These are phyloP conservation scores for Tinea trinotella DNA, from an alignment of 2,888 invertebrate species.

Conservation along the genomic window DNA sequence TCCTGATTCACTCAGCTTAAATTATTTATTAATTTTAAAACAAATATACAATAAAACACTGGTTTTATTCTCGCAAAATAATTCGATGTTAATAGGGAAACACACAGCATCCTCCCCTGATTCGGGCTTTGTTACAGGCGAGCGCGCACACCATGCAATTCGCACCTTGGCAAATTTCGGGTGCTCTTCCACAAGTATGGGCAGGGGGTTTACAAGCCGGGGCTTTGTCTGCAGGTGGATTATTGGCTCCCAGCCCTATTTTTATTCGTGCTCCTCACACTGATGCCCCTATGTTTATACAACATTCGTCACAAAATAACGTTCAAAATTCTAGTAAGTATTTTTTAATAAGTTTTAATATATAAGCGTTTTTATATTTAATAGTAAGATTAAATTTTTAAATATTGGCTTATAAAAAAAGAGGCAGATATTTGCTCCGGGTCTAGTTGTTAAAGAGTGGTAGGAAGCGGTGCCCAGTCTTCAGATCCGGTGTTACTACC, in stretches of 20 bases:
- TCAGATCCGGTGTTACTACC: too few relatives aligned
- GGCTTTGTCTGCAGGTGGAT: constrained; percentile 74
- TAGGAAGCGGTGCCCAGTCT: too few relatives aligned
- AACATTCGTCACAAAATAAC: constrained; percentile 78
- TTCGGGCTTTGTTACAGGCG: constrained; percentile 41
- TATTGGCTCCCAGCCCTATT: constrained; percentile 84
- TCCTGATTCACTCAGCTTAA: too few relatives aligned
- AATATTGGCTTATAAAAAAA: too few relatives aligned
- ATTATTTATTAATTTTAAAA: too few relatives aligned
- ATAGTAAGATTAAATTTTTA: too few relatives aligned
- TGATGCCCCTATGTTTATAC: constrained; percentile 86
- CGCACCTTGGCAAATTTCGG: constrained; percentile 83
- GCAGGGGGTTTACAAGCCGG: constrained; percentile 79
- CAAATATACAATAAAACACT: too few relatives aligned
- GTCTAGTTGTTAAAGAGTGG: too few relatives aligned
- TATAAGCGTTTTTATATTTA: too few relatives aligned
- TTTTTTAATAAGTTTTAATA: constrained; percentile 21
- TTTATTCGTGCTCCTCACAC: constrained; percentile 86
- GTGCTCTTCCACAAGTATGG: constrained; percentile 82
- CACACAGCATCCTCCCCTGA: background rate
- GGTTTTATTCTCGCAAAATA: too few relatives aligned
- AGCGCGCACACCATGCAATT: constrained; percentile 84
- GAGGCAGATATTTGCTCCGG: too few relatives aligned
- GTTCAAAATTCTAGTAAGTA: constrained; percentile 73
- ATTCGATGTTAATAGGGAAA: too few relatives aligned